Percentiles rank a stretch among this genome's conserved stretches.
Evolutionary conservation across 2,113 vertebrate genomes (phyloP).

Genomic region (Pavo muticus): DNA sequence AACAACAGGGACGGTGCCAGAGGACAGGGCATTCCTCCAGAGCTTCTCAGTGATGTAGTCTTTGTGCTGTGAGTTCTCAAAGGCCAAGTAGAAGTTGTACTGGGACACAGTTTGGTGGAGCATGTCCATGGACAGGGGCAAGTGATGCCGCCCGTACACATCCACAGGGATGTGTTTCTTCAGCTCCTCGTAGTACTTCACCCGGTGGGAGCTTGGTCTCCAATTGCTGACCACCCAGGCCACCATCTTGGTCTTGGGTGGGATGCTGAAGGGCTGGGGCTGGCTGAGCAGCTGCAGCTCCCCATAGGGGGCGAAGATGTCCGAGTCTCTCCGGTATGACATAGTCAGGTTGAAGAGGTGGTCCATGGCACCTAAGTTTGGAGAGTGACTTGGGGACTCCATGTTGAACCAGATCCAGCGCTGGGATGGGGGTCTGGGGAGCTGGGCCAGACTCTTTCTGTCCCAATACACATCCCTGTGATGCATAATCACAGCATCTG

Average conservation of each 20-base stretch:
- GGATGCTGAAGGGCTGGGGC: neutral
- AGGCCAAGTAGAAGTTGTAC: slow-evolving; percentile 85
- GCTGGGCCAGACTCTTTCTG: neutral
- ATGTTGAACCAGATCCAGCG: slow-evolving; percentile 72
- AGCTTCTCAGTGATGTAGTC: slow-evolving; percentile 86
- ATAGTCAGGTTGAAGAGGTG: slow-evolving; percentile 70
- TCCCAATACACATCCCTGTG: neutral
- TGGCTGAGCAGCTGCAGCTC: slow-evolving; percentile 6
- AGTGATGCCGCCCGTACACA: slow-evolving; percentile 56
- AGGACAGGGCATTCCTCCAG: slow-evolving; percentile 77
- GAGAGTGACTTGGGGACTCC: slow-evolving; percentile 31
- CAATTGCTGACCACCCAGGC: slow-evolving; percentile 83
- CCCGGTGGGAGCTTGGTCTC: neutral
- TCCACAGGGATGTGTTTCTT: slow-evolving; percentile 63
- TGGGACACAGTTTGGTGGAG: slow-evolving; percentile 21
- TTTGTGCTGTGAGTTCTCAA: slow-evolving; percentile 81
- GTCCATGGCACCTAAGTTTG: neutral
- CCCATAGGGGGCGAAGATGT: slow-evolving; percentile 62
- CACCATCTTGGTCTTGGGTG: slow-evolving; percentile 64
- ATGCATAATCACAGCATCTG: slow-evolving; percentile 6
- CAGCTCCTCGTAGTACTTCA: slow-evolving; percentile 69
- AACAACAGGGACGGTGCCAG: slow-evolving; percentile 74
- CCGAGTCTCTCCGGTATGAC: slow-evolving; percentile 61
- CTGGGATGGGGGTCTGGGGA: neutral
- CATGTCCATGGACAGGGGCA: neutral